These are phyloP conservation scores for Pedionomus torquatus DNA, from an alignment of 2,113 vertebrate genomes.

Conservation along the genomic window DNA sequence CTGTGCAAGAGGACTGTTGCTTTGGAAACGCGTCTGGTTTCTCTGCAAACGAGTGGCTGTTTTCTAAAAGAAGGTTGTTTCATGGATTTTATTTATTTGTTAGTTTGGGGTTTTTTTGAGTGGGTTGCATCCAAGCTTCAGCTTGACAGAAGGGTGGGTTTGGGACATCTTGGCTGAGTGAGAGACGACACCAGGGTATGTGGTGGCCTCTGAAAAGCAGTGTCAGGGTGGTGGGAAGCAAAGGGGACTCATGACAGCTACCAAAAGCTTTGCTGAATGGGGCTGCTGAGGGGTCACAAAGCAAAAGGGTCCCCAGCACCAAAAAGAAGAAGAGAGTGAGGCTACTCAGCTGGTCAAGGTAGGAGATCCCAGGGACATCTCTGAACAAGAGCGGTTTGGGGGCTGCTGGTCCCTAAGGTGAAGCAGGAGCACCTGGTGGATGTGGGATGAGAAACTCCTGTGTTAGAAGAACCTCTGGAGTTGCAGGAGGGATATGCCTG, in stretches of 20 bases:
- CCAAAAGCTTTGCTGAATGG: neutral
- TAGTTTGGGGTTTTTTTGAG: neutral
- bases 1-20: neutral
- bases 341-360: neutral
- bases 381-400: neutral
- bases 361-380: neutral
- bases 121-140: neutral
- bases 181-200: neutral
- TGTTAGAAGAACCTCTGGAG: neutral
- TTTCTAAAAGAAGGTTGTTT: neutral
- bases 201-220: neutral
- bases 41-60: neutral
- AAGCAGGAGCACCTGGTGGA: neutral
- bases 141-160: neutral
- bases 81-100: no score
- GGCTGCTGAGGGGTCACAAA: neutral
- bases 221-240: neutral
- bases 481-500: neutral
- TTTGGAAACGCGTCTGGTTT: neutral
- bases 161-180: neutral
- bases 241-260: fast-evolving
- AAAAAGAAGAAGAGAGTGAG: fast-evolving
- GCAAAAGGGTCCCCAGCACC: neutral
- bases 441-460: neutral
- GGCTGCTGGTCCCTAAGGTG: neutral